phyloP scores from a whole-genome alignment of 1,140 invertebrate species.

The Drosophila takahashii region DNA sequence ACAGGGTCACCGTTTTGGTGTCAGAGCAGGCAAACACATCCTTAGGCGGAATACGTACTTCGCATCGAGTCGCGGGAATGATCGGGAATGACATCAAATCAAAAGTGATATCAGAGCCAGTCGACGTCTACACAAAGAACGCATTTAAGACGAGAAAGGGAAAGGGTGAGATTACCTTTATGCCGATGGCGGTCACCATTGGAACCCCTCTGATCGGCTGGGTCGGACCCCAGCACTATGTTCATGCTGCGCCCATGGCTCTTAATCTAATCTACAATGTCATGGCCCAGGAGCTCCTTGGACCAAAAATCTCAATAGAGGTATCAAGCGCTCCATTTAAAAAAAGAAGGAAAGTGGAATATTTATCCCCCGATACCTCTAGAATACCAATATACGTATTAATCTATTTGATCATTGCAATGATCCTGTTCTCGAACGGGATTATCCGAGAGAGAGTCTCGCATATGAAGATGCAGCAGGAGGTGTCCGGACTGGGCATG shows the following conservation, averaged over 20 bases:
- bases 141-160: not conserved
- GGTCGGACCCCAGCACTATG: slow-evolving; percentile 88
- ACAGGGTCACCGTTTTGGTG: not conserved
- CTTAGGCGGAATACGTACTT: not conserved
- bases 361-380: too few relatives aligned
- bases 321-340: not conserved
- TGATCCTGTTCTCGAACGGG: not conserved
- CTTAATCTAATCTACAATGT: slow-evolving; percentile 87
- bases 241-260: slow-evolving; percentile 87
- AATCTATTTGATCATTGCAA: not conserved
- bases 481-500: slow-evolving; percentile 22
- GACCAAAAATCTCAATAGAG: not conserved
- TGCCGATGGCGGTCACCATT: not conserved
- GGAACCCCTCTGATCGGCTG: slow-evolving; percentile 82
- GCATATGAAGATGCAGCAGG: slow-evolving; percentile 28
- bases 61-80: not conserved
- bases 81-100: not conserved
- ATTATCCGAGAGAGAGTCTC: slow-evolving; percentile 1
- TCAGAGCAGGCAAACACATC: not conserved
- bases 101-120: not conserved
- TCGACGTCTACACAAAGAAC: not conserved
- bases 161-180: not conserved
- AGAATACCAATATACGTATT: fast-evolving
- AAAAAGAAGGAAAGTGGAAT: not conserved
- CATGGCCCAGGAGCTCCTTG: slow-evolving; percentile 54